phyloP scores from a whole-genome alignment of 2,797 vertebrate species.

The Emydoidea blandingii region DNA sequence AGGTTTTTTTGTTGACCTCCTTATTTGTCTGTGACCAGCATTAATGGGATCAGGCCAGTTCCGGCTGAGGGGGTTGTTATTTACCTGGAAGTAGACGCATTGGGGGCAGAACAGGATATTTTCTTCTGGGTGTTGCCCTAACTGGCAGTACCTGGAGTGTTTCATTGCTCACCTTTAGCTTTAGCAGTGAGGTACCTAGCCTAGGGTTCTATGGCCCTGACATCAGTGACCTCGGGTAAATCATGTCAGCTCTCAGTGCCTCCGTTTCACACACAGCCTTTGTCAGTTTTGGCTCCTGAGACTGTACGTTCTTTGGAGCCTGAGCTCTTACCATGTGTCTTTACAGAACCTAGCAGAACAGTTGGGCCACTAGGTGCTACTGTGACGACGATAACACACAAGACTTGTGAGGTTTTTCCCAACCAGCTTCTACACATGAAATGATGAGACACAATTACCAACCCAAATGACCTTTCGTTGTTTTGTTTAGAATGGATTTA shows the following conservation, averaged over 20 bases:
- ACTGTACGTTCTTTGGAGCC: not conserved
- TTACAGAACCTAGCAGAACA: not conserved
- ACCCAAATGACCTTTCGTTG: not conserved
- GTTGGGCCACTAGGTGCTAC: not conserved
- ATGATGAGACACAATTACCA: not conserved
- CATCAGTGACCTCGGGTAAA: not conserved
- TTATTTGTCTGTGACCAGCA: not conserved
- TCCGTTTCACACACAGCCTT: not conserved
- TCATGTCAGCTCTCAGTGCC: not conserved
- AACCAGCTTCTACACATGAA: not conserved
- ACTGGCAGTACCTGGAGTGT: not conserved
- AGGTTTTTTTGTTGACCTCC: not conserved
- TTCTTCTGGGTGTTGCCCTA: not conserved
- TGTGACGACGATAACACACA: not conserved
- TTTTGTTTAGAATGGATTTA: not conserved
- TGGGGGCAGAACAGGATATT: not conserved
- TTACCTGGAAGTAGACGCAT: not conserved
- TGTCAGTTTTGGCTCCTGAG: not conserved
- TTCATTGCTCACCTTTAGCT: not conserved
- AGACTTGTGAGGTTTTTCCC: slow-evolving; percentile 23
- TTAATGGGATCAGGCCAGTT: not conserved
- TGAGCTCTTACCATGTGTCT: not conserved
- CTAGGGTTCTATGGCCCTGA: not conserved
- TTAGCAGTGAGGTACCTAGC: not conserved
- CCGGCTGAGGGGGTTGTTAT: not conserved